Base-by-base conservation (phyloP, 2,888 invertebrate species). In the Amiota mariae region DNA sequence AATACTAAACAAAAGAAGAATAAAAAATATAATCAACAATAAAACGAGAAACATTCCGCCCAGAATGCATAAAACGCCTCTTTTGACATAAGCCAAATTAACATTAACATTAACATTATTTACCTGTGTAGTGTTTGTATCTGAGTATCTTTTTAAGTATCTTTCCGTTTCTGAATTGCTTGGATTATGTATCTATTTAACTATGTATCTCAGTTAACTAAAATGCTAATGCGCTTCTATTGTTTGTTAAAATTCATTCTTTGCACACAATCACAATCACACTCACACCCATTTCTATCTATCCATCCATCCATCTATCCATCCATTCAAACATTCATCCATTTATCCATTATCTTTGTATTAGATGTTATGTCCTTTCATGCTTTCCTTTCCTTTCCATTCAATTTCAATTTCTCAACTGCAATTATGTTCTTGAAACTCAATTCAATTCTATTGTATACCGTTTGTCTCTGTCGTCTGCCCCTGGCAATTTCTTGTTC, bases 231-330 rank as follows among this genome's bases (percentile, higher is more conserved):
- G 68, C 36, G 36, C 36, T 36, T 2, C 49, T 18, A 48, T n/a
- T 49, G 48, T 48, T 8, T 67, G 18, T 57, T 18, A 18, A 57
- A 13, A 57, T 57, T 57, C 57, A 24, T 24, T 57, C 63, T 71
- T 71, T 73, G 74, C 73, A 76, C 76, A n/a, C n/a, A n/a, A n/a
- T n/a, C n/a, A n/a, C n/a, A 70, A 75, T 74, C 51, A 68, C 20
- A 54, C 12, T 24, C 68, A 61, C 15, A 49, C 61, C 2, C 59
- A 72, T n/a, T n/a, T n/a, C n/a, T n/a, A n/a, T n/a, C n/a, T n/a
- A n/a, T n/a, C 18, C 24, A 24, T 24, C 24, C 24, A 20, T 8
- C 15, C 1, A 59, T 18, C 1, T 4, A 59, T 18, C 15, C 8
- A 59, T 36, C n/a, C n/a, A n/a, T n/a, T n/a, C n/a, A n/a, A n/a